These are phyloP conservation scores for Philonicus albiceps DNA, from an alignment of 2,888 invertebrate species.

Conservation along the genomic window DNA sequence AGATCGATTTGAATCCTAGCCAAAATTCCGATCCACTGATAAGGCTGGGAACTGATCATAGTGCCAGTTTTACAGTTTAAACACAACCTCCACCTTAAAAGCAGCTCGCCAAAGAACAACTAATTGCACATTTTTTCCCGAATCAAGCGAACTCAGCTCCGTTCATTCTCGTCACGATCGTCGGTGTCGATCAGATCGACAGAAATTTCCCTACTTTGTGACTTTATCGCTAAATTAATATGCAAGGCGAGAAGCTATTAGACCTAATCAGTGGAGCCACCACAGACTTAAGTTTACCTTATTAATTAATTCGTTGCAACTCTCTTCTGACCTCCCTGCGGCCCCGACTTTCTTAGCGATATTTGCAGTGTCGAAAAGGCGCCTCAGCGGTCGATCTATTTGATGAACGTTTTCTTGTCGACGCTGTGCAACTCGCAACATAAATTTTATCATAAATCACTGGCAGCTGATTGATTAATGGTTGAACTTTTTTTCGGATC, in stretches of 20 bases:
- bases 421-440: neutral
- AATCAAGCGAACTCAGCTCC: neutral
- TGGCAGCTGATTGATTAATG: slow-evolving; percentile 23
- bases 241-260: neutral
- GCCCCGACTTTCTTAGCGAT: neutral
- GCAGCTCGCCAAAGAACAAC: neutral
- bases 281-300: neutral
- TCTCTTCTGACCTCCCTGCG: neutral
- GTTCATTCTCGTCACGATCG: neutral
- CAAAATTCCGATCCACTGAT: neutral
- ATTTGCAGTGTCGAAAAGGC: neutral
- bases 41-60: neutral
- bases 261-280: neutral
- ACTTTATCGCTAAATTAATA: neutral
- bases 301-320: neutral
- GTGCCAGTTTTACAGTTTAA: neutral
- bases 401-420: neutral
- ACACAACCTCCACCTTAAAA: neutral
- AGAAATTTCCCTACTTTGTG: neutral
- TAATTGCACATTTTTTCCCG: neutral
- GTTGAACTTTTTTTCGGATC: neutral
- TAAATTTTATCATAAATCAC: slow-evolving; percentile 12
- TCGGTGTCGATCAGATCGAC: neutral
- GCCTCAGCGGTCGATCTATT: neutral
- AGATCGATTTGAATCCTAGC: neutral